Evolutionary conservation across 2,113 vertebrate species (phyloP).

Genomic region (Sylvilagus bachmani): DNA sequence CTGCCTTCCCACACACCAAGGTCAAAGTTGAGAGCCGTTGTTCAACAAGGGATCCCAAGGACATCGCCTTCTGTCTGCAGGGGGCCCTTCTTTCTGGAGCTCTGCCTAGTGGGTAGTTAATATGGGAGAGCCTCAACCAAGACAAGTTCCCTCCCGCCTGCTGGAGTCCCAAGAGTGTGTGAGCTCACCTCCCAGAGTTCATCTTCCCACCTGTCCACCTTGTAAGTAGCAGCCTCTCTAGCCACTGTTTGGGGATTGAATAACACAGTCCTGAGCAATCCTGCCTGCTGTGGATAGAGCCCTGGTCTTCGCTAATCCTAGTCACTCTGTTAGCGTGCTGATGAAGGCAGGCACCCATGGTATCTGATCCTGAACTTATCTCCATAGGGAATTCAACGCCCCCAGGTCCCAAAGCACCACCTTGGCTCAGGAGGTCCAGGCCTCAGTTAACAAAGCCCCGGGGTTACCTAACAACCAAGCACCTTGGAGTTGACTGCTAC

Average conservation of each 20-base stretch:
- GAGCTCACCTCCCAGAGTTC: neutral
- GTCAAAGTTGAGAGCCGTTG: neutral
- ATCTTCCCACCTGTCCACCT: neutral
- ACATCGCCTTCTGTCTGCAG: neutral
- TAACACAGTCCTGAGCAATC: neutral
- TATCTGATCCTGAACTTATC: neutral
- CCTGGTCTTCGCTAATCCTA: neutral
- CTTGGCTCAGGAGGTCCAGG: neutral
- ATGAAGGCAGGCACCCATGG: neutral
- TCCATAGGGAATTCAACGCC: neutral
- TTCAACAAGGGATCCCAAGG: neutral
- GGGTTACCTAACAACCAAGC: neutral
- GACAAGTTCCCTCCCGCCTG: neutral
- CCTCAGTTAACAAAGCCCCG: neutral
- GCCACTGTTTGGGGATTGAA: constrained; percentile 17
- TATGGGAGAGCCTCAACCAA: neutral
- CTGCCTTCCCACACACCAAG: neutral
- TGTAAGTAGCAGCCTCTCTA: neutral
- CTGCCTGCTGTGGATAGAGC: neutral
- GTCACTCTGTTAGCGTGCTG: neutral
- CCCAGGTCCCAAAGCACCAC: neutral
- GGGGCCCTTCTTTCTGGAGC: neutral
- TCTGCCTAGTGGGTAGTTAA: neutral
- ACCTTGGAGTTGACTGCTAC: neutral
- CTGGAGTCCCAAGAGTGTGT: neutral